Percentiles rank a stretch among this genome's conserved stretches.
Evolutionary conservation across 92 coral and sea anemone genomes (phyloP).

Genomic region (Palythoa grandis): DNA sequence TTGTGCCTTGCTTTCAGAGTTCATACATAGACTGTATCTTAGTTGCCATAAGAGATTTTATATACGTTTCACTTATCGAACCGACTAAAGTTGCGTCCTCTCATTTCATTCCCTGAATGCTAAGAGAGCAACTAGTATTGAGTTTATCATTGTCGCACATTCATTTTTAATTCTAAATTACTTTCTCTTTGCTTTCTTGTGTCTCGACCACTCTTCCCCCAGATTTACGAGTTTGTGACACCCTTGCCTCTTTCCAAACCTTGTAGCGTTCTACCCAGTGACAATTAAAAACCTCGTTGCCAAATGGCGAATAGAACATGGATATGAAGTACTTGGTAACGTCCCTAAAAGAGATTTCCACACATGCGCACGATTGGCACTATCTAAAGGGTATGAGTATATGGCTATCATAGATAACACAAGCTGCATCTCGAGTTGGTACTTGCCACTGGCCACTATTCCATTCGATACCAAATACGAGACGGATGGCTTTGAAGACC

Average conservation of each 20-base stretch:
- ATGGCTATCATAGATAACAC: slow-evolving; percentile 56
- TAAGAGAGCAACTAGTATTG: too few relatives aligned
- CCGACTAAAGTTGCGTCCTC: too few relatives aligned
- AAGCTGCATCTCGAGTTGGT: slow-evolving; percentile 74
- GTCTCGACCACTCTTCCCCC: neutral
- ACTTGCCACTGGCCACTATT: slow-evolving; percentile 71
- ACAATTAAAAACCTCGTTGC: slow-evolving; percentile 52
- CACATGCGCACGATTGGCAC: slow-evolving; percentile 74
- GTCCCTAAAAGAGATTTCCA: slow-evolving; percentile 46
- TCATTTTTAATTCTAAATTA: too few relatives aligned
- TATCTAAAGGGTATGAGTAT: slow-evolving; percentile 72
- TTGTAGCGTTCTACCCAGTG: slow-evolving; percentile 64
- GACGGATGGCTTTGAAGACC: slow-evolving; percentile 34
- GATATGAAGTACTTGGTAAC: slow-evolving; percentile 33
- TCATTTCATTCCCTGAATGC: too few relatives aligned
- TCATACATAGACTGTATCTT: too few relatives aligned
- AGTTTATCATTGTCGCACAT: too few relatives aligned
- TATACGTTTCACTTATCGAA: too few relatives aligned
- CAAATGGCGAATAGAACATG: slow-evolving; percentile 44
- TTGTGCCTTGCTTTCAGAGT: too few relatives aligned
- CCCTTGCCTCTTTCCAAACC: neutral
- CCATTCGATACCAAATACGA: slow-evolving; percentile 41
- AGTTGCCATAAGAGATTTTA: too few relatives aligned
- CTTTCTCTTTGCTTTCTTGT: too few relatives aligned
- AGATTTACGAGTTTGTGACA: neutral